Evolutionary conservation across 1,140 invertebrate species (phyloP), one percentile per base, ranked within the genome.

Genomic region (Physella acuta): DNA sequence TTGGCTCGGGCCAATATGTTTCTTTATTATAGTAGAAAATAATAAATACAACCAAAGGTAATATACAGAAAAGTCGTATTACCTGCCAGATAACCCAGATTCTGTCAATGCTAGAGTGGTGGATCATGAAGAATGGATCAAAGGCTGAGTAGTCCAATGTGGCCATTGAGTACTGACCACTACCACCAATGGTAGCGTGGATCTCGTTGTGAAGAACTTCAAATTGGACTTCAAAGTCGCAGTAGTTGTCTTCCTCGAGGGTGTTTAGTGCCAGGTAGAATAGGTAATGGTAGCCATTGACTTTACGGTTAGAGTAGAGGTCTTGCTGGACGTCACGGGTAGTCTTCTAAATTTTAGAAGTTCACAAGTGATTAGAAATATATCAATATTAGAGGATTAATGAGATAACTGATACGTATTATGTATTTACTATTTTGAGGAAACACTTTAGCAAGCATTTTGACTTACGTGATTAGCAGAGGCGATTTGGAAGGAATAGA

Each of bases 191-290:
- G 30, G 53, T 61, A 31, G 62, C 59, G 49, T 73, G 71, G 28
- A 73, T 58, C 31, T 58, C 62, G 51, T 73, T 73, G 63, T 73
- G 71, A 1, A 73, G 52, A 51, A 73, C 61, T 36, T 73, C 71
- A 34, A 63, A 73, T 61, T 73, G 71, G 11, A 68, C 63, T 34
- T 73, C 71, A 44, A 73, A 73, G 34, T 73, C 68, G 52, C 71
- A 73, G 68, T 66, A 73, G 49, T 70, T 62, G 44, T 59, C 56
- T 52, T 73, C 67, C 58, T 73, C 71, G 31, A 73, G 60, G 11
- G 63, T 52, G 2, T 60, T 20, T 37, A 70, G 30, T 0, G 62
- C 53, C 37, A 63, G 44, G 39, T 70, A 28, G 52, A 55, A 66
- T 14, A 73, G 68, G 3, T 52, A 70, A 39, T 69, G 52, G n/a